phyloP scores from a whole-genome alignment of 2,888 invertebrate genomes.

The Mamestra brassicae region DNA sequence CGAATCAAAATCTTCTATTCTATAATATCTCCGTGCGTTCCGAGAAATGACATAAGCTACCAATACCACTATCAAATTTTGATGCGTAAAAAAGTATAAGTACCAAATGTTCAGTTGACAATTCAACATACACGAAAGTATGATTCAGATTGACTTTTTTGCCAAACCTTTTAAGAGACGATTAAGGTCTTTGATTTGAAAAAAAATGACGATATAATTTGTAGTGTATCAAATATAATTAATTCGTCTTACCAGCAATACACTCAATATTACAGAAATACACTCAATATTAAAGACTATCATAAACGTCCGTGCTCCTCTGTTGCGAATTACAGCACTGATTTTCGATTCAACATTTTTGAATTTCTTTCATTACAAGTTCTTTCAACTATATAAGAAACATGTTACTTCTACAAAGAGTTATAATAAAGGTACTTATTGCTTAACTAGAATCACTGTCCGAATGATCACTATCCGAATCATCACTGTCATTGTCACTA shows the following conservation, averaged over 20 bases:
- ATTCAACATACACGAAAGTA: no score
- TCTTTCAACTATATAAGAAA: background rate
- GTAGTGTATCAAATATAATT: conserved; percentile 35
- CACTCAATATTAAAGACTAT: background rate
- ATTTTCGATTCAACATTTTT: background rate
- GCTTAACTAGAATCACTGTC: background rate
- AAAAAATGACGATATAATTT: background rate
- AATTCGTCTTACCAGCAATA: conserved; percentile 10
- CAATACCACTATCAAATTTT: no score
- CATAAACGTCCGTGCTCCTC: background rate
- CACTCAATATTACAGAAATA: background rate
- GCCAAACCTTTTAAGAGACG: background rate
- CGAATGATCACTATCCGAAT: conserved; percentile 5
- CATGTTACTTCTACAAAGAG: background rate
- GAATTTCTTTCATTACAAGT: background rate
- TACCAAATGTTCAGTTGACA: no score
- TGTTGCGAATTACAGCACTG: background rate
- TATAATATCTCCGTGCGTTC: no score
- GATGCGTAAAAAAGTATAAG: no score
- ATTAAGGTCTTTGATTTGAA: background rate
- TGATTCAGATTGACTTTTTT: no score
- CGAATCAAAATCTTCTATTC: no score
- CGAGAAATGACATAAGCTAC: no score
- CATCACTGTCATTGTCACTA: conserved; percentile 24
- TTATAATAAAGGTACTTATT: background rate